Evolutionary conservation across 2,888 invertebrate species (phyloP).

Genomic region (Hydroisotoma schaefferi): DNA sequence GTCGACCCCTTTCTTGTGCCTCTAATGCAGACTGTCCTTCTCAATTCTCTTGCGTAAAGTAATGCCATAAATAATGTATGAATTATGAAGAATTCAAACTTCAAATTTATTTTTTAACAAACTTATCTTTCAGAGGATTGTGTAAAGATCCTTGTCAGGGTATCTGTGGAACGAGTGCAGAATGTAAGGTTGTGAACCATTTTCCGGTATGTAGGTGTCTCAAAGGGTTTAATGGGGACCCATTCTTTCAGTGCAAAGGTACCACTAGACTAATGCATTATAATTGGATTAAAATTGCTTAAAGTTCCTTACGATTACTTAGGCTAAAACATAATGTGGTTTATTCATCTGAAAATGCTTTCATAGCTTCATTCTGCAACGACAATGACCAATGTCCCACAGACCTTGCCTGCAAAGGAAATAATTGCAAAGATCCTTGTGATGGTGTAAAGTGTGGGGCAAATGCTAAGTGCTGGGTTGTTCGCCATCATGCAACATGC

Average conservation of each 20-base stretch:
- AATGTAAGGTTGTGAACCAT: conserved; percentile 47
- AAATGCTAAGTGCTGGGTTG: conserved; percentile 48
- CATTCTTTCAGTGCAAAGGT: conserved; percentile 48
- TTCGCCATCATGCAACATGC: conserved; percentile 47
- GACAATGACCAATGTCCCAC: conserved; percentile 48
- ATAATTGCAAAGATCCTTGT: conserved; percentile 45
- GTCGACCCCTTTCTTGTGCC: conserved; percentile 45
- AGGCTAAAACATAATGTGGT: neutral
- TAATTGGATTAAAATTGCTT: too few species aligned
- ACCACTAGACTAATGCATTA: too few species aligned
- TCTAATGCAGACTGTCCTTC: conserved; percentile 46
- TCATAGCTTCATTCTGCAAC: conserved; percentile 44
- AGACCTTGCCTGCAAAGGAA: conserved; percentile 45
- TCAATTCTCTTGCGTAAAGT: conserved; percentile 48
- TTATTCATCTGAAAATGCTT: neutral
- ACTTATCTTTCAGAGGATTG: conserved; percentile 31
- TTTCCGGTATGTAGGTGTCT: conserved; percentile 47
- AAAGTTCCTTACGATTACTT: neutral
- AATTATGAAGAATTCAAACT: neutral
- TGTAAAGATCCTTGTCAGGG: conserved; percentile 48
- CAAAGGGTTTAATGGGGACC: conserved; percentile 48
- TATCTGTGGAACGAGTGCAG: conserved; percentile 44
- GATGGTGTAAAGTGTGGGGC: conserved; percentile 46
- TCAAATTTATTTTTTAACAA: neutral
- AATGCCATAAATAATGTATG: neutral